Conservation (phyloP, 2,797 vertebrate species). For the Alcedo atthis region DNA sequence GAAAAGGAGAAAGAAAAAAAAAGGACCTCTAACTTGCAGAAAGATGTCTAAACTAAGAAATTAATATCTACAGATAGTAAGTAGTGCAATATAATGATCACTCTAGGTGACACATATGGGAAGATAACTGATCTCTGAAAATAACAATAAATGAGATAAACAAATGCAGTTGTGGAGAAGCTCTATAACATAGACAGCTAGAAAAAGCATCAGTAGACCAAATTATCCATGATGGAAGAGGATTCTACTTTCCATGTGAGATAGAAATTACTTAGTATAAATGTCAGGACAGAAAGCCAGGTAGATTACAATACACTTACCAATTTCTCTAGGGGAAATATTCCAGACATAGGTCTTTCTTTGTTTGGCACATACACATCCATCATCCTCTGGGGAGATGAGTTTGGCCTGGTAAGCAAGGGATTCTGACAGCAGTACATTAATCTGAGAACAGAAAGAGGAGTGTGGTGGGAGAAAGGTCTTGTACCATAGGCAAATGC, state of each 20-base stretch:
- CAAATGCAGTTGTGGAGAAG: background rate
- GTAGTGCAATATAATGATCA: background rate
- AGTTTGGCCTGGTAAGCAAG: conserved; percentile 69
- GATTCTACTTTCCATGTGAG: background rate
- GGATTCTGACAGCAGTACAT: conserved; percentile 72
- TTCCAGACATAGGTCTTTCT: conserved; percentile 85
- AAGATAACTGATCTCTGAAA: background rate
- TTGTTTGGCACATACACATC: conserved; percentile 82
- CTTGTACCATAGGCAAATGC: background rate
- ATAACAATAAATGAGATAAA: background rate
- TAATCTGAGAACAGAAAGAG: conserved; percentile 75
- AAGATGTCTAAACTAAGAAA: background rate
- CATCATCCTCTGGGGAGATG: conserved; percentile 66
- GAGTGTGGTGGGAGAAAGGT: background rate
- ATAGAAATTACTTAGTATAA: background rate
- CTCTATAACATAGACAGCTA: background rate
- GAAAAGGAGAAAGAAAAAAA: background rate
- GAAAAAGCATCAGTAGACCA: background rate
- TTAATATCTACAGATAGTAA: background rate
- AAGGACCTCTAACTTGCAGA: background rate
- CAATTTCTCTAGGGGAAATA: conserved; percentile 76
- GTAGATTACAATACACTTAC: conserved; percentile 61
- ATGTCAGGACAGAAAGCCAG: background rate
- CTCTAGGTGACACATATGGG: background rate
- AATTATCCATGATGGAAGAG: background rate